Evolutionary conservation across 92 coral and sea anemone species (phyloP), one percentile per base, ranked within the genome.

Genomic region (Palythoa grandis): DNA sequence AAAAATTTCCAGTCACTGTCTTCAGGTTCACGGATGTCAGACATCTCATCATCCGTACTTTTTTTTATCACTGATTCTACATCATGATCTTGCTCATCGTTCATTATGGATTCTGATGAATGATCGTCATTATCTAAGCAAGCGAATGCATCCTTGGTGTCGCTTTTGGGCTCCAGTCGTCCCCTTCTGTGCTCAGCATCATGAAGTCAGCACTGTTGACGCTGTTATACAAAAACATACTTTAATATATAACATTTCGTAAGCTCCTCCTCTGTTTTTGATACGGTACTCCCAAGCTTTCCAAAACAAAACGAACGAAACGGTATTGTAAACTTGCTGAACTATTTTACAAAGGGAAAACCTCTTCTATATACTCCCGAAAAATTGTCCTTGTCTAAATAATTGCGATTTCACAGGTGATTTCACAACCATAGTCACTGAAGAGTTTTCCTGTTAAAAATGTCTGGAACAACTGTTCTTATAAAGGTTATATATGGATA

Each of bases 1-100:
- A 47, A 74, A 57, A 61, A 74, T 72, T 60, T 85, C 88, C 88
- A 72, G 29, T 85, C 88, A 85, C 58, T 11, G 63, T 74, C 74
- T 85, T 85, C 72, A 2, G 82, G n/a, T 72, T 85, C 82, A 73
- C 79, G 52, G 22, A 75, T 50, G 1, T 29, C 35, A 1, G 35
- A 29, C 35, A 29, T 43, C 23, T 75, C 79, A 23, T 75, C 63
- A 75, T 52, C 79, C 20, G 43, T 48, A 52, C 79, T 52, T 52
- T 75, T 38, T 22, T 75, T 40, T 12, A 17, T 75, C 39, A 75
- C 63, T 75, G 65, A 75, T 72, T 72, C 77, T 43, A 17, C 12
- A 16, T 72, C 77, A 40, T 47, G 56, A 17, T 72, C 77, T 72
- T 72, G 74, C 24, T 72, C 77, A 72, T 39, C 3, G 25, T 40